Evolutionary conservation across 2,888 invertebrate genomes (phyloP), one percentile per base, ranked within the genome.

Genomic region (Brenthis ino): DNA sequence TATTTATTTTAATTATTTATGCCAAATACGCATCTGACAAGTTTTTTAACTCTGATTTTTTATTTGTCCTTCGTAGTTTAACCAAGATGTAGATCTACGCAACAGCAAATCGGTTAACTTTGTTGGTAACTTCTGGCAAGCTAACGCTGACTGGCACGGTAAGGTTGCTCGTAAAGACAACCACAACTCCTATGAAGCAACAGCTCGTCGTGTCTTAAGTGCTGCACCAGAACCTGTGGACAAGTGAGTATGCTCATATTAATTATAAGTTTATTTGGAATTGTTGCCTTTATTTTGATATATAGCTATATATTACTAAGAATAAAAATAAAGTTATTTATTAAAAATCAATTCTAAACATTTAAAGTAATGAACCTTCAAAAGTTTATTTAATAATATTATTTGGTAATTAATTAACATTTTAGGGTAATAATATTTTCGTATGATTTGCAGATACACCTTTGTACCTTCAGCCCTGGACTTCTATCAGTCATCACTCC

Each of bases 401-500:
- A 33, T 33, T 33, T 33, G 33, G 33, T 6, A 6, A 6, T 33
- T 8, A 37, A 37, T 37, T 6, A 37, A 37, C 0, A 11, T 11
- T 43, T 11, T 43, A 11, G 1, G 2, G 2, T 11, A 11, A 43
- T 43, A 43, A 43, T 11, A 8, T 43, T 43, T 43, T 43, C 11
- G 11, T 43, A 43, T 2, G 89, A 71, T 20, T 84, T 84, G 50
- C 81, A 93, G 92, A 60, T 85, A 87, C 78, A 77, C 77, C 12
- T 84, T 92, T 70, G 78, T 92, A 24, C 95, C 96, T n/a, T 93
- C 94, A 43, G 93, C 94, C 16, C 87, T 95, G 60, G 94, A 95
- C 80, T 94, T 94, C 80, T 94, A 93, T 80, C 93, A 94, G 78
- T 95, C 96, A 8, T 93, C 95, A 72, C 82, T 95, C 76, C 95